Evolutionary conservation across 30 jellyfish, hydroid and myxozoan species (phyloP).

Genomic region (Pelagia noctiluca): DNA sequence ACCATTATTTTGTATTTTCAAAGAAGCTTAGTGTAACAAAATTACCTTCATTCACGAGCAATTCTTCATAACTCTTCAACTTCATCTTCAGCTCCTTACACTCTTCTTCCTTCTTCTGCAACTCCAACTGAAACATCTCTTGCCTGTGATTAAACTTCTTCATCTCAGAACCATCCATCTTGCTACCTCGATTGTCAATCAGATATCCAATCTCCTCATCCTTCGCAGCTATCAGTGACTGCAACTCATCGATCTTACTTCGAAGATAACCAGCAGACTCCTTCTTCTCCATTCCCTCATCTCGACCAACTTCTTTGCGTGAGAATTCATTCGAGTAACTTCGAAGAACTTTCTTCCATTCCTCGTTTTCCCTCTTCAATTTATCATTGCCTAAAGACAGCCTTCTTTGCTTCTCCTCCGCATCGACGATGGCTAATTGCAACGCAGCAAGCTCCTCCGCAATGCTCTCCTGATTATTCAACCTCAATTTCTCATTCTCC

Average conservation of each 20-base stretch:
- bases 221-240: slow-evolving; percentile 20
- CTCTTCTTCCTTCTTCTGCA: slow-evolving; percentile 45
- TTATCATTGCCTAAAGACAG: slow-evolving; percentile 29
- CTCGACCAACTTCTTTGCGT: slow-evolving; percentile 5
- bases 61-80: slow-evolving; percentile 30
- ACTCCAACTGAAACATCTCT: slow-evolving; percentile 37
- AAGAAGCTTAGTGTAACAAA: no score
- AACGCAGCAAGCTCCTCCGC: slow-evolving; percentile 80
- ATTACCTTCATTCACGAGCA: slow-evolving; percentile 15
- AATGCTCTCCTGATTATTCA: slow-evolving; percentile 62
- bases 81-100: slow-evolving; percentile 30
- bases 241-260: slow-evolving; percentile 37
- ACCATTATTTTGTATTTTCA: no score
- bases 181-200: neutral
- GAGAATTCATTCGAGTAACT: slow-evolving; percentile 11
- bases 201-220: slow-evolving; percentile 45
- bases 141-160: neutral
- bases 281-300: neutral
- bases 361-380: slow-evolving; percentile 40
- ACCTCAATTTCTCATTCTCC: slow-evolving; percentile 39
- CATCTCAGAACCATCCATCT: slow-evolving; percentile 3
- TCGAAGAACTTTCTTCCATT: slow-evolving; percentile 31
- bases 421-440: slow-evolving; percentile 71
- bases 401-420: slow-evolving; percentile 51
- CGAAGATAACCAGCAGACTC: slow-evolving; percentile 1